phyloP scores from a whole-genome alignment of 2,797 vertebrate species.

The Margarornis squamiger region DNA sequence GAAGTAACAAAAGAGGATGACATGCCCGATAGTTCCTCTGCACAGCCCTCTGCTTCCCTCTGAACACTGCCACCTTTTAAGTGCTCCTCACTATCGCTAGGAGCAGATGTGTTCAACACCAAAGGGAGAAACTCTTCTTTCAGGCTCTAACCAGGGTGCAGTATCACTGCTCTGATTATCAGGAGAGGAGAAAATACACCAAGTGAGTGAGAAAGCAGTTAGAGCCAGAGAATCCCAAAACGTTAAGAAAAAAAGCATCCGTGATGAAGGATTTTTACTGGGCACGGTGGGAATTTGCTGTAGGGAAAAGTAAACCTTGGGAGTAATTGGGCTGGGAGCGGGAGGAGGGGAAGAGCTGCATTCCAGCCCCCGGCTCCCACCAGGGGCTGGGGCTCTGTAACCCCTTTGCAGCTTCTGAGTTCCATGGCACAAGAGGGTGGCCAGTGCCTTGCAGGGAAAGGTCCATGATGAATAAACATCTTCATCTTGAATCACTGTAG shows the following conservation, averaged over 20 bases:
- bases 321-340: neutral
- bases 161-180: neutral
- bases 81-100: neutral
- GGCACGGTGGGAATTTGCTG: neutral
- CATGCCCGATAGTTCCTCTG: neutral
- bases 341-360: neutral
- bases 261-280: neutral
- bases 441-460: neutral
- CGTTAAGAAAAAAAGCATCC: neutral
- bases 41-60: neutral
- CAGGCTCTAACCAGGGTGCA: neutral
- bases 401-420: neutral
- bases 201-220: neutral
- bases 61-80: neutral
- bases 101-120: neutral
- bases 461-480: slow-evolving; percentile 10
- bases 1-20: neutral
- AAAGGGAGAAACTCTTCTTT: neutral
- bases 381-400: neutral
- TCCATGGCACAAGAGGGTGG: neutral
- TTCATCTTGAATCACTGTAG: neutral
- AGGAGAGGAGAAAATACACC: neutral
- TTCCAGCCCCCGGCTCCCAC: neutral
- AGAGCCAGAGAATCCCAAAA: neutral
- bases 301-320: slow-evolving; percentile 1